phyloP scores from a whole-genome alignment of 1,140 invertebrate species.

The Trichonephila clavata region DNA sequence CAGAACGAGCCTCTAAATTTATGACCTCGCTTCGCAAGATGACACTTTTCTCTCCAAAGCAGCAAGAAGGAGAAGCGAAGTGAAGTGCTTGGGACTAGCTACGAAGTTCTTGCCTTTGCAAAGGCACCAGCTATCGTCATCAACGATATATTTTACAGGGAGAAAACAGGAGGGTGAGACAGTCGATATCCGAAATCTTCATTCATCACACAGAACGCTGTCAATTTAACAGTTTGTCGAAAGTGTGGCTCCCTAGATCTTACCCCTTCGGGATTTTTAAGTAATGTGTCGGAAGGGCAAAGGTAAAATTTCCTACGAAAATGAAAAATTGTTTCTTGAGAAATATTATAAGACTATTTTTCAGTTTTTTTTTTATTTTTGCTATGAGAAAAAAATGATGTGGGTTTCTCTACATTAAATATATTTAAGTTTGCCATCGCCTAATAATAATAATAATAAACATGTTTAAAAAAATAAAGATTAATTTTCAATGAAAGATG shows the following conservation, averaged over 20 bases:
- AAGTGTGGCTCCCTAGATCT: not conserved
- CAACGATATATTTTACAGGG: slow-evolving; percentile 6
- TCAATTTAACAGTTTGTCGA: not conserved
- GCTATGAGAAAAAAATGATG: too few species aligned
- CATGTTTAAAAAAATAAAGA: too few species aligned
- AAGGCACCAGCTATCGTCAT: slow-evolving; percentile 20
- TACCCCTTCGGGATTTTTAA: not conserved
- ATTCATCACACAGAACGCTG: not conserved
- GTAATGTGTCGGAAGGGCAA: not conserved
- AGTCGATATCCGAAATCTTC: slow-evolving; percentile 8
- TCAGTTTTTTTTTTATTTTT: too few species aligned
- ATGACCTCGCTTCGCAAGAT: slow-evolving; percentile 25
- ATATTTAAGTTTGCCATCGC: too few species aligned
- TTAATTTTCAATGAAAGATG: too few species aligned
- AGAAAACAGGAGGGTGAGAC: not conserved
- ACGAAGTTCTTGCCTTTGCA: not conserved
- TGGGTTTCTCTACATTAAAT: too few species aligned
- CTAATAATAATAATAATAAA: too few species aligned
- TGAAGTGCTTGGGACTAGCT: slow-evolving; percentile 17
- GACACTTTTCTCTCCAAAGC: slow-evolving; percentile 20
- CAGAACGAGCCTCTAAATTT: slow-evolving; percentile 52
- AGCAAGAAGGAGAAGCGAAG: not conserved
- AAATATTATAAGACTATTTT: not conserved
- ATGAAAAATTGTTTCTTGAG: not conserved
- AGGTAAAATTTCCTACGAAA: not conserved